These are phyloP conservation scores for Agrypnus murinus DNA, from an alignment of 2,888 invertebrate species.

Conservation along the genomic window DNA sequence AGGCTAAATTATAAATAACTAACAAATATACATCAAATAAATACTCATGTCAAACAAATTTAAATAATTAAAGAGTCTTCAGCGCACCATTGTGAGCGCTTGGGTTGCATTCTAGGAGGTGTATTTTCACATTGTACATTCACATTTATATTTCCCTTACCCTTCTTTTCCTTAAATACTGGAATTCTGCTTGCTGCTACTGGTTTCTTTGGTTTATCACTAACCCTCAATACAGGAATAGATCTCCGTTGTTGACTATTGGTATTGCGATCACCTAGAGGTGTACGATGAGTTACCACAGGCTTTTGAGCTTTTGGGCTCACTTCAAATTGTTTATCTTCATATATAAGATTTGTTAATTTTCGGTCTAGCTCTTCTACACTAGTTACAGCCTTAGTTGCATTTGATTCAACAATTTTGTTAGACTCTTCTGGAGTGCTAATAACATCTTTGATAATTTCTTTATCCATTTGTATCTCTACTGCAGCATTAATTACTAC, in stretches of 20 bases:
- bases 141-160: slow-evolving; percentile 53
- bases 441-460: neutral
- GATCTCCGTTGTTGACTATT: slow-evolving; percentile 59
- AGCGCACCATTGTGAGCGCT: slow-evolving; percentile 66
- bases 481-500: neutral
- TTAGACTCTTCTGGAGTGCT: slow-evolving; percentile 3
- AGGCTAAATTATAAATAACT: too few relatives aligned
- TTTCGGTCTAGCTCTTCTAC: slow-evolving; percentile 68
- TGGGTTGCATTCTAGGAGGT: slow-evolving; percentile 63
- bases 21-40: neutral
- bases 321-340: slow-evolving; percentile 70
- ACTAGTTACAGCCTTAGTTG: slow-evolving; percentile 58
- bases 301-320: slow-evolving; percentile 55
- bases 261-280: slow-evolving; percentile 62
- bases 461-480: neutral
- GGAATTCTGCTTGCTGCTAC: slow-evolving; percentile 66
- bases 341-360: slow-evolving; percentile 75
- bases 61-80: slow-evolving; percentile 68
- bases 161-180: slow-evolving; percentile 63
- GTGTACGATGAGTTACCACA: slow-evolving; percentile 61
- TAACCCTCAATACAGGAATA: slow-evolving; percentile 63
- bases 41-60: slow-evolving; percentile 27
- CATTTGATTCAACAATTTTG: slow-evolving; percentile 29
- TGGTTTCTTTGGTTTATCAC: slow-evolving; percentile 66
- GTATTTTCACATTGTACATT: slow-evolving; percentile 68